Percentiles rank a stretch among this genome's conserved stretches.
phyloP scores from a whole-genome alignment of 1,140 invertebrate species.

The Chironomus tepperi region DNA sequence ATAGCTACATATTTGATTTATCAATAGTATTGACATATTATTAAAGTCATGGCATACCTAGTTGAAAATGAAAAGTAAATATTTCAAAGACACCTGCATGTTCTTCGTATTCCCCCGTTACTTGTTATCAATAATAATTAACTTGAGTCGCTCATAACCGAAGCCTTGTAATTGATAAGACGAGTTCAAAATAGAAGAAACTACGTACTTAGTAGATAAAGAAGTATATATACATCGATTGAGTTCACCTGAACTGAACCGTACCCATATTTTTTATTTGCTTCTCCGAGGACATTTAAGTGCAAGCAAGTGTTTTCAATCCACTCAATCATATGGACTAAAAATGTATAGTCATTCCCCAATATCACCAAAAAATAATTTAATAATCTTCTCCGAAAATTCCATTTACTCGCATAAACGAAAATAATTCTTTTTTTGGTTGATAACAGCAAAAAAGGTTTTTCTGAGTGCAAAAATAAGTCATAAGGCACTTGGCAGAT shows the following conservation, averaged over 20 bases:
- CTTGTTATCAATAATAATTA: slow-evolving; percentile 14
- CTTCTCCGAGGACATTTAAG: background rate
- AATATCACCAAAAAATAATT: too few relatives aligned
- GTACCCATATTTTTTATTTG: background rate
- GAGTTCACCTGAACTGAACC: background rate
- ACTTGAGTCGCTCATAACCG: background rate
- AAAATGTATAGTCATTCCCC: too few relatives aligned
- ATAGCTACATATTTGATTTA: slow-evolving; percentile 5
- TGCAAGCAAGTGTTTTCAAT: background rate
- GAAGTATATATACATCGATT: too few relatives aligned
- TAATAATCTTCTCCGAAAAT: too few relatives aligned
- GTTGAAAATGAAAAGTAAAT: slow-evolving; percentile 8
- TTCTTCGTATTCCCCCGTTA: slow-evolving; percentile 3
- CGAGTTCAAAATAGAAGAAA: too few relatives aligned
- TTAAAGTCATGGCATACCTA: background rate
- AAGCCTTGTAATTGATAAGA: slow-evolving; percentile 1
- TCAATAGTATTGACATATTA: slow-evolving; percentile 1
- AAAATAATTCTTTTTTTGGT: too few relatives aligned
- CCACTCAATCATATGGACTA: too few relatives aligned
- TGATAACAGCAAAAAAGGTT: too few relatives aligned
- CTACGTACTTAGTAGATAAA: too few relatives aligned
- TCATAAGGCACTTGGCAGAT: too few relatives aligned
- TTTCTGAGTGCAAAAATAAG: too few relatives aligned
- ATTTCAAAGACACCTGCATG: slow-evolving; percentile 9
- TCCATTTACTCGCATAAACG: too few relatives aligned